These are phyloP conservation scores for Ursus arctos DNA, from an alignment of 2,113 vertebrate species.

Conservation along the genomic window DNA sequence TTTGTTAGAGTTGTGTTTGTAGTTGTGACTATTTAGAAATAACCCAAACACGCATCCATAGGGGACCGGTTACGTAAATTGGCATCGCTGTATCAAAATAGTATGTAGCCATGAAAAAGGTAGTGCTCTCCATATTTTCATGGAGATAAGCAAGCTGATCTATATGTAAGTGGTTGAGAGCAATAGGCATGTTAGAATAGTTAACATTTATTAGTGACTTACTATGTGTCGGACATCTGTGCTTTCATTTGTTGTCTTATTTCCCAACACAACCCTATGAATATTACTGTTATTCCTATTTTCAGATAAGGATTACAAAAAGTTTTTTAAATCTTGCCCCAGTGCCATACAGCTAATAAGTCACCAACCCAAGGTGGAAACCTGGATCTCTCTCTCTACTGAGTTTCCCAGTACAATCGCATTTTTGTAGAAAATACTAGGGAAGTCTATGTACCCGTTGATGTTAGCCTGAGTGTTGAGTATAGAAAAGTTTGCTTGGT, in stretches of 20 bases:
- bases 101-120: not conserved
- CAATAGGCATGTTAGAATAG: not conserved
- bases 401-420: not conserved
- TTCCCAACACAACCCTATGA: not conserved
- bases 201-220: not conserved
- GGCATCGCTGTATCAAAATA: not conserved
- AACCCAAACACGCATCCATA: not conserved
- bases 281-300: not conserved
- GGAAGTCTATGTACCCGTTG: not conserved
- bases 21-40: not conserved
- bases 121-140: not conserved
- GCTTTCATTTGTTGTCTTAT: not conserved
- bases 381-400: not conserved
- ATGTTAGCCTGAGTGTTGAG: not conserved
- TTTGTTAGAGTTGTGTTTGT: not conserved
- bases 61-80: not conserved
- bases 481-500: not conserved
- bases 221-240: not conserved
- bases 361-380: not conserved
- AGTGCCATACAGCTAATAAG: not conserved
- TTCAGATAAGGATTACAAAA: not conserved
- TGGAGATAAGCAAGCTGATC: not conserved
- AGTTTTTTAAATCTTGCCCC: not conserved
- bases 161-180: not conserved
- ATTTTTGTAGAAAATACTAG: not conserved